These are phyloP conservation scores for Ellobium chinense DNA, from an alignment of 2,888 invertebrate genomes.

Conservation along the genomic window DNA sequence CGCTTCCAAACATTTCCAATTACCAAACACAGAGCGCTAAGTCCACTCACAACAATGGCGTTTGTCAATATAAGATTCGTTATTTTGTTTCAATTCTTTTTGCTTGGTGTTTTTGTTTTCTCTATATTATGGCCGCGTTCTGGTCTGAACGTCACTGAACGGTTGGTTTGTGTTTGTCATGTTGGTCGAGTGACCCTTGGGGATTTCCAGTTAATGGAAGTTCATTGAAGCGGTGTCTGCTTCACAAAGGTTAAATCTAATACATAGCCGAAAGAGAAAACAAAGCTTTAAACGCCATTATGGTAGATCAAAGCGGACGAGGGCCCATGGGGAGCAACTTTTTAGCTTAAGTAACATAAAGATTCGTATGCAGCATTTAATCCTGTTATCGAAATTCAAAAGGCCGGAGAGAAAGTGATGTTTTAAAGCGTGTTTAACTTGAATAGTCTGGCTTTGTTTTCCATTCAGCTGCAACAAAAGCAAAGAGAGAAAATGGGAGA, in stretches of 20 bases:
- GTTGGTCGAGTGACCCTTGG: background rate
- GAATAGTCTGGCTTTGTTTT: constrained; percentile 24
- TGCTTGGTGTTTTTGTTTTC: no score
- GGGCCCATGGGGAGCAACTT: background rate
- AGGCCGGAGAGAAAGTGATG: constrained; percentile 17
- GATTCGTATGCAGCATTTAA: constrained; percentile 16
- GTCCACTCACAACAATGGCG: no score
- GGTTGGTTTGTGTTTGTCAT: constrained; percentile 6
- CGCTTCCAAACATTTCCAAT: no score
- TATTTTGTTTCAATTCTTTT: no score
- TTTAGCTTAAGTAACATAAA: constrained; percentile 27
- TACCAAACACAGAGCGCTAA: no score
- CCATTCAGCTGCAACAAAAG: constrained; percentile 26
- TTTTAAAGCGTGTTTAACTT: constrained; percentile 32
- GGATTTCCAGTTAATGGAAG: constrained; percentile 33
- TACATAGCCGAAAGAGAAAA: background rate
- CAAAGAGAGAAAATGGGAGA: background rate
- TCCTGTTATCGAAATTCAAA: constrained; percentile 22
- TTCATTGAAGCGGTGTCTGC: constrained; percentile 29
- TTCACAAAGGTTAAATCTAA: constrained; percentile 24
- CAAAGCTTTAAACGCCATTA: constrained; percentile 22
- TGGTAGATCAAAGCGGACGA: constrained; percentile 17
- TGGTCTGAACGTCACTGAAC: constrained; percentile 1
- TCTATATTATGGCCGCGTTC: no score
- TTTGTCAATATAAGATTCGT: no score